These are phyloP conservation scores for Drosophila ogumai DNA, from an alignment of 1,140 invertebrate genomes.

Conservation along the genomic window DNA sequence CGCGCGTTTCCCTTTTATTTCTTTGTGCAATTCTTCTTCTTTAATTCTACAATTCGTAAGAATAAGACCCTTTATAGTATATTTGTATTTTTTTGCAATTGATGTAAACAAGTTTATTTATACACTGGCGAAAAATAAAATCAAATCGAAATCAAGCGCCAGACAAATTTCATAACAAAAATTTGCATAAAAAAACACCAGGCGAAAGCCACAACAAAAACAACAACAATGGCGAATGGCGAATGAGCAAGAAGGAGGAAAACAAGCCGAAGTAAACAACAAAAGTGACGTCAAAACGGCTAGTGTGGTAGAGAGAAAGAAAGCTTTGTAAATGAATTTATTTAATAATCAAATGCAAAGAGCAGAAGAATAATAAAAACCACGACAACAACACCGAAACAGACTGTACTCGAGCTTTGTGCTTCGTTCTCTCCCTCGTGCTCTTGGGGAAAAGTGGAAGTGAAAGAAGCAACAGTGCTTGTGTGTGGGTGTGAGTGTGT, in stretches of 20 bases:
- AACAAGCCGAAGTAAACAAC: slow-evolving; percentile 79
- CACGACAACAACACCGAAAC: slow-evolving; percentile 66
- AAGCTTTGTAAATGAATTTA: slow-evolving; percentile 75
- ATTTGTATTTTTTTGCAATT: slow-evolving; percentile 40
- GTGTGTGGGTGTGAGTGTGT: slow-evolving; percentile 30
- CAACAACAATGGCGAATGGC: slow-evolving; percentile 46
- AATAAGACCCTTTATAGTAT: slow-evolving; percentile 34
- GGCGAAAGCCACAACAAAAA: slow-evolving; percentile 33
- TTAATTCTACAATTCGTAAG: slow-evolving; percentile 33
- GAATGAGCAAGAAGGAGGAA: slow-evolving; percentile 69
- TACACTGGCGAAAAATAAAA: slow-evolving; percentile 64
- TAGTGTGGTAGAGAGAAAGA: slow-evolving; percentile 26
- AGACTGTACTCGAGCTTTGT: slow-evolving; percentile 71
- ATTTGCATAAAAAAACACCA: slow-evolving; percentile 67
- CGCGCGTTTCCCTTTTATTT: slow-evolving; percentile 33
- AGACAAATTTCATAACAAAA: slow-evolving; percentile 80
- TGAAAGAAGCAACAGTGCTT: slow-evolving; percentile 72
- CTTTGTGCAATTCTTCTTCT: slow-evolving; percentile 21
- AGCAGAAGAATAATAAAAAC: slow-evolving; percentile 53
- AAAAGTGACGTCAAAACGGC: slow-evolving; percentile 77
- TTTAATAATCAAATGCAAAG: slow-evolving; percentile 75
- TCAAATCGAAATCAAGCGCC: slow-evolving; percentile 63
- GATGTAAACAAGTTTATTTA: slow-evolving; percentile 72
- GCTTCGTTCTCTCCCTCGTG: slow-evolving; percentile 16
- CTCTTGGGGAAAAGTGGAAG: slow-evolving; percentile 71